Conservation (phyloP, 2,797 vertebrate species). For the Macroramphosus scolopax region DNA sequence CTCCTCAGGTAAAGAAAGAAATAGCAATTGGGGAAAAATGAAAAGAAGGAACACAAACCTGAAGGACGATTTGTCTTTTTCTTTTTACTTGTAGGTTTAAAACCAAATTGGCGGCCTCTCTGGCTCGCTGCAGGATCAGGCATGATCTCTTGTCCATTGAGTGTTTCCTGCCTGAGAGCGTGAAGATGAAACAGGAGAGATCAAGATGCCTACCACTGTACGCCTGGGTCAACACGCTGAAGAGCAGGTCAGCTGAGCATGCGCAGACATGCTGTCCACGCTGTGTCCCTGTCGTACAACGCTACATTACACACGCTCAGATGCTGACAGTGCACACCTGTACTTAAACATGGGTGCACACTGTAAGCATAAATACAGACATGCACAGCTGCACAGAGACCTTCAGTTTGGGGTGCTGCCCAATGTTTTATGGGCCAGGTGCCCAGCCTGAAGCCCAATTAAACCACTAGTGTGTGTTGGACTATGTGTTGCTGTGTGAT, state of each 20-base stretch:
- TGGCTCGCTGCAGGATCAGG: slow-evolving; percentile 88
- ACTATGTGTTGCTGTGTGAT: slow-evolving; percentile 34
- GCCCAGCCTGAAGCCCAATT: slow-evolving; percentile 74
- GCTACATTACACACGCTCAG: background rate
- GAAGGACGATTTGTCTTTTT: background rate
- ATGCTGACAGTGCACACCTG: slow-evolving; percentile 1
- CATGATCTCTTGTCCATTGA: slow-evolving; percentile 81
- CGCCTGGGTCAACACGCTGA: slow-evolving; percentile 84
- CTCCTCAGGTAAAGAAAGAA: slow-evolving; percentile 74
- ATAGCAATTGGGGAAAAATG: background rate
- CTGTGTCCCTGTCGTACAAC: too few species aligned
- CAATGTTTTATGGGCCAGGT: slow-evolving; percentile 70
- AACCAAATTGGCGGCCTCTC: slow-evolving; percentile 86
- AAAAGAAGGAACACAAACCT: background rate
- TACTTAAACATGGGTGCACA: background rate
- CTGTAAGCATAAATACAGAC: background rate
- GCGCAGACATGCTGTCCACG: background rate
- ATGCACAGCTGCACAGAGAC: slow-evolving; percentile 6
- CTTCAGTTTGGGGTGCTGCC: slow-evolving; percentile 33
- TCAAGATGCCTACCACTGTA: slow-evolving; percentile 82
- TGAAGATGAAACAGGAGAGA: slow-evolving; percentile 80
- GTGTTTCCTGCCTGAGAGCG: slow-evolving; percentile 79
- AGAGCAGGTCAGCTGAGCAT: slow-evolving; percentile 62
- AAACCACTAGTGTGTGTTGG: slow-evolving; percentile 45
- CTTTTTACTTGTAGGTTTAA: slow-evolving; percentile 68